Evolutionary conservation across 2,888 invertebrate species (phyloP), one percentile per base, ranked within the genome.

Genomic region (Hypercompe scribonia): DNA sequence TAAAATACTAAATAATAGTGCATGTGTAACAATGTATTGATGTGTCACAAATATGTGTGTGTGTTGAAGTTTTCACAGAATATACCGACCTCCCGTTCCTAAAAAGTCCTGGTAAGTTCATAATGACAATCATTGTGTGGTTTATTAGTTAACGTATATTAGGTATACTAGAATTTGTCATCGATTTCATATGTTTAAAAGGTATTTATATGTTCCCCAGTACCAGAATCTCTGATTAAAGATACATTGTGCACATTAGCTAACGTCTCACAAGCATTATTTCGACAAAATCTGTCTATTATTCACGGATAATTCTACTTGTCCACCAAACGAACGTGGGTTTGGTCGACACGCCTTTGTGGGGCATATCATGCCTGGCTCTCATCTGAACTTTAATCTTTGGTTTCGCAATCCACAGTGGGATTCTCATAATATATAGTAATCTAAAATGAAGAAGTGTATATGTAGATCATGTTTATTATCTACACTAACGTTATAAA

Each of bases 341-440:
- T 72, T 81, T 75, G 81, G 76, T 85, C 73, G 89, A 85, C 90
- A 90, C 93, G 93, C 93, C 93, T 89, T 83, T 84, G 81, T 87
- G 79, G 86, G 88, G 83, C 87, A 87, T 87, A 89, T 90, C 89
- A 85, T 92, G 92, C 91, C 85, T 75, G 79, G 79, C 91, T 91
- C 91, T 91, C 92, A 90, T 61, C 13, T 28, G 58, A 31, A 61
- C 31, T 58, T 58, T 0, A 18, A 58, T 58, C 58, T 5, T 15
- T 61, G 31, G 31, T 61, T 61, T 31, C 58, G 31, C 31, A 31
- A 58, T 58, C 58, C 3, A 4, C 13, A 58, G 4, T n/a, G 13
- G n/a, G 13, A 28, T 58, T 50, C 24, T 50, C n/a, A 50, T n/a
- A 1, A 50, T n/a, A n/a, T 58, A 28, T n/a, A 28, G 28, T 58